Conservation (phyloP, 2,113 vertebrate genomes). For the Toxotes jaculatrix region DNA sequence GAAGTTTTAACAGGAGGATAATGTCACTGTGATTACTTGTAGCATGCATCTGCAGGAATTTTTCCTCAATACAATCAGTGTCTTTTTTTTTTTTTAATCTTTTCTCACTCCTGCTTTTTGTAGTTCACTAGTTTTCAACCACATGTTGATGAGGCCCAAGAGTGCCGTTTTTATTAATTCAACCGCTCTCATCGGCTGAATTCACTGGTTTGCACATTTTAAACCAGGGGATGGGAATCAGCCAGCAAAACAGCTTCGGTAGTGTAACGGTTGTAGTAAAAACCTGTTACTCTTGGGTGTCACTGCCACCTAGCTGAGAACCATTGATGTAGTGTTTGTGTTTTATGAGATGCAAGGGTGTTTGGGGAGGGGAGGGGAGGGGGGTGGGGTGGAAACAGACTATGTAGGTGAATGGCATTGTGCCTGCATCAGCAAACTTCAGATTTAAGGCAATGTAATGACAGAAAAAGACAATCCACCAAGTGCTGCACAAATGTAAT, state of each 20-base stretch:
- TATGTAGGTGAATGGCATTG: conserved; percentile 71
- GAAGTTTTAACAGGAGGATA: conserved; percentile 68
- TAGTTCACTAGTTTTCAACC: conserved; percentile 51
- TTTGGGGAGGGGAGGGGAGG: no score
- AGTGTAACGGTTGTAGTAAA: conserved; percentile 1
- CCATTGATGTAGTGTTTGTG: conserved; percentile 63
- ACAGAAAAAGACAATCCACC: conserved; percentile 70
- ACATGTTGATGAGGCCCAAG: conserved; percentile 43
- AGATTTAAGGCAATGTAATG: conserved; percentile 48
- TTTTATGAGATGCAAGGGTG: conserved; percentile 48
- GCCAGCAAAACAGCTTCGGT: neutral
- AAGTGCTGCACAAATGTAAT: conserved; percentile 71
- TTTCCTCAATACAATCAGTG: conserved; percentile 49
- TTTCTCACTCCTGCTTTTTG: conserved; percentile 61
- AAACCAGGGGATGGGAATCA: conserved; percentile 34
- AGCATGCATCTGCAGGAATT: conserved; percentile 78
- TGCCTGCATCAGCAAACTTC: conserved; percentile 64
- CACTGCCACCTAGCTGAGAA: conserved; percentile 51
- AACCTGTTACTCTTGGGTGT: conserved; percentile 47
- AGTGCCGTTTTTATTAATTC: neutral
- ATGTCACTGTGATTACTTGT: conserved; percentile 84
- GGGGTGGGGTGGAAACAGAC: conserved; percentile 48
- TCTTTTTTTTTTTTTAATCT: conserved; percentile 12
- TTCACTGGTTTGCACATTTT: conserved; percentile 56
- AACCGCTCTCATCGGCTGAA: neutral